Evolutionary conservation across 2,888 invertebrate genomes (phyloP).

Genomic region (Eupithecia exiguata): DNA sequence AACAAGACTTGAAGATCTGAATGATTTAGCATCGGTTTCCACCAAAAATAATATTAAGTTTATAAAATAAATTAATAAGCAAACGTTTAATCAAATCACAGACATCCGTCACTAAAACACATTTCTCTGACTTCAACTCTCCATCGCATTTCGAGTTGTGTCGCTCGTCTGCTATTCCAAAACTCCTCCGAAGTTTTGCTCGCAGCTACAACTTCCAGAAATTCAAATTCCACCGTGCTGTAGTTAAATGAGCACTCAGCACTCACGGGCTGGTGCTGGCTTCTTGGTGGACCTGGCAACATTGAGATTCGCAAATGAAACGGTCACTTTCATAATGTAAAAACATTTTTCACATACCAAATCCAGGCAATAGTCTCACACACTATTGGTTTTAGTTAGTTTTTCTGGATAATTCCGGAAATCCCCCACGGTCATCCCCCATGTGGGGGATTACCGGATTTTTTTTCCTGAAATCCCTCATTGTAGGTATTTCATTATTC

Average conservation of each 20-base stretch:
- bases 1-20: neutral
- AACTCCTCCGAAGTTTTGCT: conserved; percentile 49
- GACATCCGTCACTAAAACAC: neutral
- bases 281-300: neutral
- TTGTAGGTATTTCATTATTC: no score
- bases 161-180: conserved; percentile 23
- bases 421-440: no score
- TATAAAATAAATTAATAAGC: neutral
- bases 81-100: neutral
- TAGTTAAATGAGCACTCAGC: conserved; percentile 21
- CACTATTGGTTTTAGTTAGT: neutral
- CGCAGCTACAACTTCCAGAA: conserved; percentile 53
- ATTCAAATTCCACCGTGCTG: conserved; percentile 44
- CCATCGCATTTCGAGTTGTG: neutral
- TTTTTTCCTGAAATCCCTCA: no score
- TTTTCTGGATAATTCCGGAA: no score
- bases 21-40: neutral
- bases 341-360: neutral
- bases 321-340: neutral
- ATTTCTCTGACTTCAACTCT: neutral
- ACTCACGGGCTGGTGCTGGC: conserved; percentile 11
- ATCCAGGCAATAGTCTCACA: neutral
- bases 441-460: no score
- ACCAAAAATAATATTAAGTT: neutral
- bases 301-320: neutral